phyloP scores from a whole-genome alignment of 2,113 vertebrate genomes.

The Oxyura jamaicensis region DNA sequence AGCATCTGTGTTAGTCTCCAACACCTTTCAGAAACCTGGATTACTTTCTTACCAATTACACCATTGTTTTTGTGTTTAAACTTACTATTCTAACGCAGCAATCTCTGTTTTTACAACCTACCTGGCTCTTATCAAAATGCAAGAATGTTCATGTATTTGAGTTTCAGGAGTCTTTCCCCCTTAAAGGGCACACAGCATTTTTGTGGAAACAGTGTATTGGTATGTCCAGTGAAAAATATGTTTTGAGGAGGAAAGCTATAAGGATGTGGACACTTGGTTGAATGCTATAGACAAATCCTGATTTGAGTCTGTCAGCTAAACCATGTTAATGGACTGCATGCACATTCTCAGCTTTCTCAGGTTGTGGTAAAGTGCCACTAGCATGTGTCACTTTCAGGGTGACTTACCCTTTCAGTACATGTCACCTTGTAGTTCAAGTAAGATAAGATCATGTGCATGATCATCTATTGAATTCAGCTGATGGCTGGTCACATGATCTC shows the following conservation, averaged over 20 bases:
- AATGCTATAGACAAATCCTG: slow-evolving; percentile 9
- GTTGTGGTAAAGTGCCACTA: not conserved
- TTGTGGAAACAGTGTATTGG: not conserved
- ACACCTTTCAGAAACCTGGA: not conserved
- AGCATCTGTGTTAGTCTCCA: not conserved
- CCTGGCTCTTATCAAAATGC: not conserved
- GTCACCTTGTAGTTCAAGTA: not conserved
- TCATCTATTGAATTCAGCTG: not conserved
- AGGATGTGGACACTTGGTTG: not conserved
- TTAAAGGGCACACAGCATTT: not conserved
- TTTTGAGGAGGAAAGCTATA: not conserved
- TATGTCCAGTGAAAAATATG: slow-evolving; percentile 7
- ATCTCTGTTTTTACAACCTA: not conserved
- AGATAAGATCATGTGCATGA: not conserved
- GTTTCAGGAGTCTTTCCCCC: not conserved
- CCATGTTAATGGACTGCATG: not conserved
- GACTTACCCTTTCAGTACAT: not conserved
- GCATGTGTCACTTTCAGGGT: not conserved
- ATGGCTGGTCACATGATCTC: not conserved
- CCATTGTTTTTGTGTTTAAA: not conserved
- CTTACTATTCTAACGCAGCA: not conserved
- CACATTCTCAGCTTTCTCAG: not conserved
- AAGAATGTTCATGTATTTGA: not conserved
- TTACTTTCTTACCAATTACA: not conserved
- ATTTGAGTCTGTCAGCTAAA: not conserved